Conservation (phyloP, 2,888 invertebrate genomes). For the Noctua janthina region DNA sequence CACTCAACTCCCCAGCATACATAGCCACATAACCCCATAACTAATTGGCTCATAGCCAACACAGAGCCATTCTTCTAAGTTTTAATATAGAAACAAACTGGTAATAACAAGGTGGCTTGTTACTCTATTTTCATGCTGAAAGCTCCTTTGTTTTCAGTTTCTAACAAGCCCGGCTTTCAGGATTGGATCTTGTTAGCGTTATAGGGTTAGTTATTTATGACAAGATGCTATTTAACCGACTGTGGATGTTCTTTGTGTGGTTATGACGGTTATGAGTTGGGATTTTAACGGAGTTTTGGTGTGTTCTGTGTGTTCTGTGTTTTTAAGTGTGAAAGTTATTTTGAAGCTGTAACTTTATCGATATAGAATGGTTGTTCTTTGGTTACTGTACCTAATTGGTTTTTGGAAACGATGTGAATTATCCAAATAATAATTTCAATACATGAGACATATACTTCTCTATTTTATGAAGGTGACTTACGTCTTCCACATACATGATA, state of each 20-base stretch:
- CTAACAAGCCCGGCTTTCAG: conserved; percentile 75
- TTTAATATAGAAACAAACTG: conserved; percentile 82
- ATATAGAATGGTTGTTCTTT: background rate
- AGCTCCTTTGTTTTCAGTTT: conserved; percentile 81
- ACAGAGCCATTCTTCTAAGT: conserved; percentile 72
- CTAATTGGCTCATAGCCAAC: conserved; percentile 83
- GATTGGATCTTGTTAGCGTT: conserved; percentile 71
- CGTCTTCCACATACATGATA: background rate
- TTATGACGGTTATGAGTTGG: conserved; percentile 44
- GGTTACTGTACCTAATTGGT: background rate
- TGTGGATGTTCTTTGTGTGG: conserved; percentile 54
- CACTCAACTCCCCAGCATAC: conserved; percentile 39
- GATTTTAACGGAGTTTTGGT: conserved; percentile 19
- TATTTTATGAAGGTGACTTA: background rate
- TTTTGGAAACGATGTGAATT: background rate
- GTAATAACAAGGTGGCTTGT: conserved; percentile 81
- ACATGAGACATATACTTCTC: background rate
- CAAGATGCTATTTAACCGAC: conserved; percentile 63
- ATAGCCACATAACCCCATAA: conserved; percentile 50
- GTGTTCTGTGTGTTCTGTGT: background rate
- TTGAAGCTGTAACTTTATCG: background rate
- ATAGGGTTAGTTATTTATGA: conserved; percentile 71
- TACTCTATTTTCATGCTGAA: conserved; percentile 83
- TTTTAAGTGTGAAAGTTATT: conserved; percentile 8
- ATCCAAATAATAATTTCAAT: background rate